A percentile compares a stretch with the other conserved stretches of the same genome.
phyloP scores from a whole-genome alignment of 2,113 vertebrate genomes.

The Alces alces region DNA sequence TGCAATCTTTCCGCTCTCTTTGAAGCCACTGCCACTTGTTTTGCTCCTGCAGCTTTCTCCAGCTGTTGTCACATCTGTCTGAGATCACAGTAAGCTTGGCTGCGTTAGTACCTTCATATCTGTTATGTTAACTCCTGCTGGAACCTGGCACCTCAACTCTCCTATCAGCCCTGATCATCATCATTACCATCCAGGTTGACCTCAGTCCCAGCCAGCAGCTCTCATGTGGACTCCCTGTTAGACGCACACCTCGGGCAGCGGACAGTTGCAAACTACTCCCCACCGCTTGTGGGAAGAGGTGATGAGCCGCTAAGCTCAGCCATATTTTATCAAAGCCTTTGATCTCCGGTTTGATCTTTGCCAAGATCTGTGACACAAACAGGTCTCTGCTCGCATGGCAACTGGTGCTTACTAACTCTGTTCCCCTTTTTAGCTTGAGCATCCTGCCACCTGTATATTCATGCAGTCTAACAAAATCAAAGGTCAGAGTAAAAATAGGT shows the following conservation, averaged over 20 bases:
- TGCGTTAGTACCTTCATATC: slow-evolving; percentile 26
- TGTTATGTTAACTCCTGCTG: slow-evolving; percentile 31
- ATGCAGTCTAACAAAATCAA: slow-evolving; percentile 20
- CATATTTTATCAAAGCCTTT: slow-evolving; percentile 60
- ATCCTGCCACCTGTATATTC: neutral
- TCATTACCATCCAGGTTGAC: slow-evolving; percentile 37
- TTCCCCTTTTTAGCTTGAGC: neutral
- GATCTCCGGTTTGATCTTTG: slow-evolving; percentile 55
- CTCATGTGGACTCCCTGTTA: neutral
- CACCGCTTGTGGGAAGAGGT: neutral
- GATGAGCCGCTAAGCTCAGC: slow-evolving; percentile 15
- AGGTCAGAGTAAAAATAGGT: slow-evolving; percentile 37
- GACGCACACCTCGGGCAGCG: neutral
- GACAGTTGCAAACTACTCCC: slow-evolving; percentile 15
- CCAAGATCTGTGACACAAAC: slow-evolving; percentile 33
- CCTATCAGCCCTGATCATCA: slow-evolving; percentile 10
- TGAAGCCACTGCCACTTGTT: slow-evolving; percentile 43
- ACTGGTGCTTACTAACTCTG: slow-evolving; percentile 11
- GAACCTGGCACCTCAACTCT: slow-evolving; percentile 40
- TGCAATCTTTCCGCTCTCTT: slow-evolving; percentile 19
- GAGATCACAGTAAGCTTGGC: slow-evolving; percentile 40
- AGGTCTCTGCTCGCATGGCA: slow-evolving; percentile 13
- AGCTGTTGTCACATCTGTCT: slow-evolving; percentile 63
- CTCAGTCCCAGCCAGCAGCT: neutral
- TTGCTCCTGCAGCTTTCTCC: slow-evolving; percentile 47